Evolutionary conservation across 2,113 vertebrate species (phyloP).

Genomic region (Misgurnus anguillicaudatus): DNA sequence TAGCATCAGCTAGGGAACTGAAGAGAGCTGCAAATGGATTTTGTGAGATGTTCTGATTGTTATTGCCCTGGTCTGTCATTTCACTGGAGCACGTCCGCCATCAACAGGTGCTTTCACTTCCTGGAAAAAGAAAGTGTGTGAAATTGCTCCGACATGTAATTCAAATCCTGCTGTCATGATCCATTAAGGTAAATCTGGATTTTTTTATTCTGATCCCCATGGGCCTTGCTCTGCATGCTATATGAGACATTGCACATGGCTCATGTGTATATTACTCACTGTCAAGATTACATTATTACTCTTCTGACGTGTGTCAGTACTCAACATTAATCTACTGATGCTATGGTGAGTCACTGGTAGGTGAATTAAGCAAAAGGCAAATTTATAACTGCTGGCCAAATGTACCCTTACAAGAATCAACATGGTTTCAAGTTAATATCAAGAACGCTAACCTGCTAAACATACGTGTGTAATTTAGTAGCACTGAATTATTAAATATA

Average conservation of each 20-base stretch:
- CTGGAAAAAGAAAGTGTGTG: slow-evolving; percentile 34
- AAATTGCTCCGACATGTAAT: neutral
- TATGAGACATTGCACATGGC: neutral
- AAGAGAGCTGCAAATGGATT: slow-evolving; percentile 98
- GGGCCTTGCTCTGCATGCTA: neutral
- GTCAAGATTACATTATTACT: neutral
- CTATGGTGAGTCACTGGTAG: neutral
- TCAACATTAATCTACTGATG: neutral
- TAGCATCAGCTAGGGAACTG: slow-evolving; percentile 93
- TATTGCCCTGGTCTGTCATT: slow-evolving; percentile 99
- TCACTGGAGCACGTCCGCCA: slow-evolving; percentile 82
- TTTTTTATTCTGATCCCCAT: neutral
- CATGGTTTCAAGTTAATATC: neutral
- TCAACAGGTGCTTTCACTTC: slow-evolving; percentile 67
- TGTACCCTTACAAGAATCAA: slow-evolving; percentile 7
- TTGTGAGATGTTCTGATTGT: slow-evolving; percentile 94
- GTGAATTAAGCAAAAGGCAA: neutral
- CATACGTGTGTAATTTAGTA: neutral
- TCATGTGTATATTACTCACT: neutral
- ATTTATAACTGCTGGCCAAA: neutral
- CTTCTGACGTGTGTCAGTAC: neutral
- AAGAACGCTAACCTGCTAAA: slow-evolving; percentile 26
- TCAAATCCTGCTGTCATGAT: neutral
- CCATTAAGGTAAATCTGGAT: neutral
- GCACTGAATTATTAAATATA: neutral